Evolutionary conservation across 2,113 vertebrate genomes (phyloP), one percentile per base, ranked within the genome.

Genomic region (Calonectris borealis): DNA sequence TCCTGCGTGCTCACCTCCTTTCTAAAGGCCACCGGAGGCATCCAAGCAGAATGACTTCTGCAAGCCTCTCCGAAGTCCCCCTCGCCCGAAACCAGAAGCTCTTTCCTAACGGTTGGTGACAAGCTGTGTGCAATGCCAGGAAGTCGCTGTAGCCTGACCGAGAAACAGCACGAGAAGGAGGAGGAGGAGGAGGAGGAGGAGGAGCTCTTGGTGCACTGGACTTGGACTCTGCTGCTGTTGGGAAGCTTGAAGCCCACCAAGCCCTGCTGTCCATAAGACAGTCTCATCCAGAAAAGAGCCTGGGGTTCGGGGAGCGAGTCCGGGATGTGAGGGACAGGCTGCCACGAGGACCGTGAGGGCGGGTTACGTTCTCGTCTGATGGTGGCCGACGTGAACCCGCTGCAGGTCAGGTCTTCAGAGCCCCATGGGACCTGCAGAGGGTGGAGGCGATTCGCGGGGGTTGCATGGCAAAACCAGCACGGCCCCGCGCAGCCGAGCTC

Each of bases 241-340:
- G 17, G 81, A 62, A 87, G 46, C 16, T 68, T 40, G 61, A 34
- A 64, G 49, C 16, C 54, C 75, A 62, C 22, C 16, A 58, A 66
- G 24, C 38, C 49, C 62, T 42, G 77, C 86, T 88, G 77, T 20
- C n/a, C 18, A 0, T 13, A 62, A 68, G 16, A 19, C 14, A 71
- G 19, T 18, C 6, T 12, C 31, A 18, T 9, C 55, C 60, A 60
- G 22, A 55, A 64, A 13, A 88, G 16, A 82, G 16, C 31, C 36
- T 49, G 34, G 36, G 6, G 14, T 78, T 77, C 14, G 20, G n/a
- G 36, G 44, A 52, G 17, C 4, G 26, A 16, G 46, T 34, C 17
- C 0, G 0, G 52, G 49, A 27, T 38, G 44, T 0, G 0, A 72
- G 29, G 34, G 36, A 15, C 8, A 5, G 19, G 40, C 31, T 48